These are phyloP conservation scores for Thaleichthys pacificus DNA, from an alignment of 2,797 vertebrate species.

Conservation along the genomic window DNA sequence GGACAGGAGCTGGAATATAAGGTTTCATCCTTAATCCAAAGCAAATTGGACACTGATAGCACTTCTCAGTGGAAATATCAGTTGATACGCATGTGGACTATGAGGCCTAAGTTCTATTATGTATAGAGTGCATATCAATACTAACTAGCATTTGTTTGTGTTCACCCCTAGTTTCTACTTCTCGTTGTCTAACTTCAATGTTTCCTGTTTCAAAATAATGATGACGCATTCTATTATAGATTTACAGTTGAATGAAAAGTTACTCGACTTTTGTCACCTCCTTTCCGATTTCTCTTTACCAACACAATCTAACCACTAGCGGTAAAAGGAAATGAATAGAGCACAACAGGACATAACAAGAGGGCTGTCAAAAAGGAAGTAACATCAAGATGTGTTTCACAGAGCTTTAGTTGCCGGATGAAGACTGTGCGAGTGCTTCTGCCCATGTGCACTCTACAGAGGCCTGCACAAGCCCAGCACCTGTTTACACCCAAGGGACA, in stretches of 20 bases:
- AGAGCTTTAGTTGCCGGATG: conserved; percentile 22
- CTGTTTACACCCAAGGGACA: conserved; percentile 63
- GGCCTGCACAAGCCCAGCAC: conserved; percentile 44
- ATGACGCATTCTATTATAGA: conserved; percentile 23
- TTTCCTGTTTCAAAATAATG: conserved; percentile 33
- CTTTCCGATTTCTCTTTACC: background rate
- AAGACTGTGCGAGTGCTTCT: conserved; percentile 28
- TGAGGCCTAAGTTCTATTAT: conserved; percentile 46
- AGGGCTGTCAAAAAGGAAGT: conserved; percentile 6
- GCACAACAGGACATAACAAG: conserved; percentile 3
- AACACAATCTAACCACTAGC: background rate
- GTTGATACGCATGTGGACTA: conserved; percentile 4
- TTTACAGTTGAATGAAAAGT: background rate
- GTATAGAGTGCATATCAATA: conserved; percentile 22
- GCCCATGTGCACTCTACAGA: conserved; percentile 30
- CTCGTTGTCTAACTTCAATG: conserved; percentile 14
- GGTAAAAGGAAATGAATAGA: background rate
- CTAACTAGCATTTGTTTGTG: background rate
- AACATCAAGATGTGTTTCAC: conserved; percentile 24
- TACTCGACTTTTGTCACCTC: background rate
- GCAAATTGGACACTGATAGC: background rate
- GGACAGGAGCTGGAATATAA: background rate
- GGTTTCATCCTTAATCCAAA: background rate
- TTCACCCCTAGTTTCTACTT: background rate
- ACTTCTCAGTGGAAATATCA: conserved; percentile 3